Conservation (phyloP, 2,113 vertebrate genomes). For the Andinoacara biseriatus region DNA sequence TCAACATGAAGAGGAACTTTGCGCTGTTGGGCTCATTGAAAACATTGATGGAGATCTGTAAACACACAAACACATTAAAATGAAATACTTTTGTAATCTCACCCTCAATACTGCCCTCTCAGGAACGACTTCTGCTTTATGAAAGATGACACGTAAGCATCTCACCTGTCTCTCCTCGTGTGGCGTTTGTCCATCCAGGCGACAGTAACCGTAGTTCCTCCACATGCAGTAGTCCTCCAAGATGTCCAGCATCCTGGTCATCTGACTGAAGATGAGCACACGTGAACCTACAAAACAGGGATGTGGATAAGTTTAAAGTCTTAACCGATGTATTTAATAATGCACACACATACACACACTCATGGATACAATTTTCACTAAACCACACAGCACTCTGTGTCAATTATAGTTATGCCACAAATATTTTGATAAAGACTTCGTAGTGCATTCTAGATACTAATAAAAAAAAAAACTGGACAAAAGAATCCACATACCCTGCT, state of each 20-base stretch:
- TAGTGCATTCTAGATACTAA: too few species aligned
- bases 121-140: not conserved
- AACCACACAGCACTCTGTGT: too few species aligned
- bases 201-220: conserved; percentile 94
- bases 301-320: not conserved
- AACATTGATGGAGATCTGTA: conserved; percentile 91
- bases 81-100: not conserved
- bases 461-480: not conserved
- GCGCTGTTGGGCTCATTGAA: conserved; percentile 93
- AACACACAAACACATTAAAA: not conserved
- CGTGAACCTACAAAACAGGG: conserved; percentile 84
- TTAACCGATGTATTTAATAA: not conserved
- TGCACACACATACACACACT: not conserved
- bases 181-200: conserved; percentile 95
- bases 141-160: not conserved
- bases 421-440: not conserved
- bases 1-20: conserved; percentile 98
- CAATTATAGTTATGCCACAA: not conserved
- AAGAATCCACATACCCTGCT: conserved; percentile 83
- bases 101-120: not conserved
- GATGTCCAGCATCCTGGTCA: conserved; percentile 97
- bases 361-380: not conserved
- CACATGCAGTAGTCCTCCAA: conserved; percentile 99
- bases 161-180: conserved; percentile 96
- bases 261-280: conserved; percentile 97